phyloP scores from a whole-genome alignment of 2,888 invertebrate species.

The Callyntrura sp. region DNA sequence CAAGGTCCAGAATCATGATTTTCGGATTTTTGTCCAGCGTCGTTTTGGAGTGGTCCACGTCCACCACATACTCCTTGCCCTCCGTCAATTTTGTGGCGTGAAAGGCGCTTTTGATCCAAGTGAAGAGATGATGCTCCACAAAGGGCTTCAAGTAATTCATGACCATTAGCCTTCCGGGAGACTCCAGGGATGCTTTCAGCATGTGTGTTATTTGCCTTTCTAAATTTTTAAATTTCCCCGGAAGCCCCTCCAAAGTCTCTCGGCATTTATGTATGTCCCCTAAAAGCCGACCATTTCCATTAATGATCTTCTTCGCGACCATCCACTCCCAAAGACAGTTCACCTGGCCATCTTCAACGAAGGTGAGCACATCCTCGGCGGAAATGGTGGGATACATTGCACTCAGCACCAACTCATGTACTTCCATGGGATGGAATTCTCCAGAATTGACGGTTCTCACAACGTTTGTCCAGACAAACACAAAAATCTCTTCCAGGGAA shows the following conservation, averaged over 20 bases:
- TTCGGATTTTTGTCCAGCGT: slow-evolving; percentile 73
- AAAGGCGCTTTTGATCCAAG: slow-evolving; percentile 84
- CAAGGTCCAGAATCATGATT: slow-evolving; percentile 62
- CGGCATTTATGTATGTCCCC: too few species aligned
- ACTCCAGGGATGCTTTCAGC: neutral
- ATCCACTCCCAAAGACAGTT: slow-evolving; percentile 8
- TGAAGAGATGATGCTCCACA: slow-evolving; percentile 83
- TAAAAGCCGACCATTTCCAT: neutral
- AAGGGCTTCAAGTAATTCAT: slow-evolving; percentile 83
- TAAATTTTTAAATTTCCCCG: neutral
- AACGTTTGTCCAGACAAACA: slow-evolving; percentile 84
- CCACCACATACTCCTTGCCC: slow-evolving; percentile 84
- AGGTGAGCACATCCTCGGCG: neutral
- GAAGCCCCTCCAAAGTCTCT: neutral
- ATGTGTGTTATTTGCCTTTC: neutral
- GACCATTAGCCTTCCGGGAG: neutral
- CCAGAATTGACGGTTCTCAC: neutral
- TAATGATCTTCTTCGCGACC: neutral
- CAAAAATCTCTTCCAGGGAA: slow-evolving; percentile 84
- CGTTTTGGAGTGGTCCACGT: slow-evolving; percentile 74
- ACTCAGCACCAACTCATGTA: neutral
- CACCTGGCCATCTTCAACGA: neutral
- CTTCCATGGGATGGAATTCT: neutral
- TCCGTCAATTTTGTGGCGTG: slow-evolving; percentile 84
- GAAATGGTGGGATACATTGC: neutral